Evolutionary conservation across 1,140 invertebrate species (phyloP).

Genomic region (Zophobas atratus): DNA sequence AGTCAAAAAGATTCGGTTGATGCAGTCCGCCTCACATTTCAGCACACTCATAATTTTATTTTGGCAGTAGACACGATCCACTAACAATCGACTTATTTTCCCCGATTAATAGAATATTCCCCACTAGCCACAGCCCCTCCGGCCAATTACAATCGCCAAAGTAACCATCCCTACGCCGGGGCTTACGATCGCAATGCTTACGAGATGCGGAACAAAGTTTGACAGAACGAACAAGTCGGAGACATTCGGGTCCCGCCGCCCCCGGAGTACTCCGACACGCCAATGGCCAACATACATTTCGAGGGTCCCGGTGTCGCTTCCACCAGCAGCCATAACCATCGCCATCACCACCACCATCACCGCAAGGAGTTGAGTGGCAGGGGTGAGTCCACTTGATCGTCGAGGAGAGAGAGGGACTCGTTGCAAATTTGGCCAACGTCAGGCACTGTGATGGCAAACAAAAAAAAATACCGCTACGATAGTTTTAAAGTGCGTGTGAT

Average conservation of each 20-base stretch:
- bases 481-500: conserved; percentile 57
- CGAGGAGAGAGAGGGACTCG: neutral
- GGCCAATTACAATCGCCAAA: conserved; percentile 70
- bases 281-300: conserved; percentile 59
- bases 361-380: neutral
- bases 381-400: conserved; percentile 10
- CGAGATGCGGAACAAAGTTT: conserved; percentile 68
- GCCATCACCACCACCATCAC: neutral
- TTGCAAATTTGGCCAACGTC: conserved; percentile 54
- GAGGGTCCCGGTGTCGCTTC: conserved; percentile 49
- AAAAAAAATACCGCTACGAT: conserved; percentile 44
- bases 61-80: too few species aligned
- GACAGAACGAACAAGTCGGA: conserved; percentile 63
- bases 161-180: conserved; percentile 75
- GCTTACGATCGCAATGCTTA: conserved; percentile 74
- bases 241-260: conserved; percentile 63
- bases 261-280: conserved; percentile 66
- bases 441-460: conserved; percentile 59
- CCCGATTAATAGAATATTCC: conserved; percentile 63
- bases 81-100: neutral
- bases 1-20: too few species aligned
- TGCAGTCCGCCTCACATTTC: too few species aligned
- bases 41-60: too few species aligned
- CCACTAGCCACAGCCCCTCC: conserved; percentile 76
- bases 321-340: conserved; percentile 1